Base-by-base conservation (phyloP, 2,888 invertebrate species). In the Euproctis similis region DNA sequence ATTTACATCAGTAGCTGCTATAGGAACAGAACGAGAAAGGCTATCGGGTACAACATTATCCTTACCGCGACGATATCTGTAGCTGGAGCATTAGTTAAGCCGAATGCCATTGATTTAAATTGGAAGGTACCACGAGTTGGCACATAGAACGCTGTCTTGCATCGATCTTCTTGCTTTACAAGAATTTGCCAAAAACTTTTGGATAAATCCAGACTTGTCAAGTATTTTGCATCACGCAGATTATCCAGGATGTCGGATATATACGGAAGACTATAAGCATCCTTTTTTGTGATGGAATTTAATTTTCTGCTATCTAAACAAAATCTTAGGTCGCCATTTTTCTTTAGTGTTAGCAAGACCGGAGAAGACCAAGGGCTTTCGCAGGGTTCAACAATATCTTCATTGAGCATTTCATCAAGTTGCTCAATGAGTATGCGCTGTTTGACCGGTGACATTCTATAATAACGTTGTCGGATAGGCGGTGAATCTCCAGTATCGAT, bases 11-110 rank as follows among this genome's bases (percentile, higher is more conserved):
- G n/a, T n/a, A n/a, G n/a, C n/a, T n/a, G n/a, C n/a, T n/a, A n/a
- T n/a, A n/a, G 16, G 9, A 16, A 10, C 4, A 2, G 34, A 8
- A 1, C 50, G 20, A 2, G 48, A 49, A 0, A 54, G 14, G 1
- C 29, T 20, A 12, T 56, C 53, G 1, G 53, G 53, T 1, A 52
- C 22, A 1, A 54, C 28, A 16, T 52, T 53, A 3, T 56, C 51
- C 0, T 1, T 7, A 4, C 53, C 46, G 2, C 30, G 22, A 1
- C 46, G 39, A 19, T 59, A 52, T 28, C 43, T 46, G 39, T 34
- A 3, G 34, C 34, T 2, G 39, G 30, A 2, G 39, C 34, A 7
- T 12, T 17, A 1, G 25, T 28, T 3, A 37, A 9, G 4, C 37
- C 37, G 12, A 37, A 34, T 17, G 32, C 16, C 20, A 25, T 37